phyloP scores from a whole-genome alignment of 2,113 vertebrate species.

The chimpanzee (Pan troglodytes) region NHGRI_mPanTro3-v2.1_pri NC_072401.2:155869001-155869500 shows the following conservation, averaged over 20 bases:
- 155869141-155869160: neutral
- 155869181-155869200: neutral
- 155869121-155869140: neutral
- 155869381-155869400: neutral
- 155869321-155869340: neutral
- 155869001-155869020: slow-evolving; percentile 78
- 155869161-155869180: neutral
- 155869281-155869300: neutral
- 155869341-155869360: neutral
- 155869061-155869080: slow-evolving; percentile 62
- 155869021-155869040: slow-evolving; percentile 74
- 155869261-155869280: neutral
- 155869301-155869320: neutral
- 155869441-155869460: neutral
- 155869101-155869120: slow-evolving; percentile 59
- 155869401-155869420: neutral
- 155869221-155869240: neutral
- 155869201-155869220: slow-evolving; percentile 36
- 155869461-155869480: neutral
- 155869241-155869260: neutral
- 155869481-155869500: neutral
- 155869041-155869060: slow-evolving; percentile 72
- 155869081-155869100: slow-evolving; percentile 47
- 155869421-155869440: neutral
- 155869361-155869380: neutral